These are phyloP conservation scores for Acestrorhynchus altus DNA, from an alignment of 2,797 vertebrate genomes.

Conservation along the genomic window DNA sequence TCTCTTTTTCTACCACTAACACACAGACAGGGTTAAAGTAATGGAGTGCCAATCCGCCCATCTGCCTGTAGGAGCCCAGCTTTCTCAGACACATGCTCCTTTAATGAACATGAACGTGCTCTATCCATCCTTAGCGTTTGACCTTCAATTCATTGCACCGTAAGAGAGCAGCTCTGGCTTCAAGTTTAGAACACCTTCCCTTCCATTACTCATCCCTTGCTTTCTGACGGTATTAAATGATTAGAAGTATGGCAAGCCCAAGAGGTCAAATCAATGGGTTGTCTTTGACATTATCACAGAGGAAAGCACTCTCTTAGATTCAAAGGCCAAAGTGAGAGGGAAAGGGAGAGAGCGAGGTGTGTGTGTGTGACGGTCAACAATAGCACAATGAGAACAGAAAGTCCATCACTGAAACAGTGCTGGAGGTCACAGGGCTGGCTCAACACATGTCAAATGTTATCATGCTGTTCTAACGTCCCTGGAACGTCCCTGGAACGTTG, in stretches of 20 bases:
- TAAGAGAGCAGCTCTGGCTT: neutral
- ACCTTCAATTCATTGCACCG: slow-evolving; percentile 19
- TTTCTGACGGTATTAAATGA: slow-evolving; percentile 29
- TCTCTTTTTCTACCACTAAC: neutral
- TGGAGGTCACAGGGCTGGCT: slow-evolving; percentile 37
- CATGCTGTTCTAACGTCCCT: slow-evolving; percentile 5
- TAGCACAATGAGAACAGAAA: slow-evolving; percentile 27
- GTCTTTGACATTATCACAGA: slow-evolving; percentile 49
- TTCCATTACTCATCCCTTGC: slow-evolving; percentile 20
- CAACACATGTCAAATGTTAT: slow-evolving; percentile 39
- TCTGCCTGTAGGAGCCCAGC: neutral
- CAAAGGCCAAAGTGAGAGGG: slow-evolving; percentile 32
- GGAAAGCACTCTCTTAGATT: slow-evolving; percentile 28
- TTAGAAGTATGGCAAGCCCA: slow-evolving; percentile 26
- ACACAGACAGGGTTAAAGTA: neutral
- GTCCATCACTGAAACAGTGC: slow-evolving; percentile 9
- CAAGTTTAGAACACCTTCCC: slow-evolving; percentile 20
- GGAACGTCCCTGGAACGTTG: slow-evolving; percentile 14
- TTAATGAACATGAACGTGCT: slow-evolving; percentile 23
- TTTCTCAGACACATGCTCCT: neutral
- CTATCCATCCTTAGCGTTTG: slow-evolving; percentile 12
- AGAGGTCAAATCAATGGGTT: slow-evolving; percentile 52
- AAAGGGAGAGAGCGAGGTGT: slow-evolving; percentile 7
- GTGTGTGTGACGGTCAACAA: neutral
- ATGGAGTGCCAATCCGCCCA: neutral